phyloP scores from a whole-genome alignment of 2,113 vertebrate species.

The Calyptomena viridis region DNA sequence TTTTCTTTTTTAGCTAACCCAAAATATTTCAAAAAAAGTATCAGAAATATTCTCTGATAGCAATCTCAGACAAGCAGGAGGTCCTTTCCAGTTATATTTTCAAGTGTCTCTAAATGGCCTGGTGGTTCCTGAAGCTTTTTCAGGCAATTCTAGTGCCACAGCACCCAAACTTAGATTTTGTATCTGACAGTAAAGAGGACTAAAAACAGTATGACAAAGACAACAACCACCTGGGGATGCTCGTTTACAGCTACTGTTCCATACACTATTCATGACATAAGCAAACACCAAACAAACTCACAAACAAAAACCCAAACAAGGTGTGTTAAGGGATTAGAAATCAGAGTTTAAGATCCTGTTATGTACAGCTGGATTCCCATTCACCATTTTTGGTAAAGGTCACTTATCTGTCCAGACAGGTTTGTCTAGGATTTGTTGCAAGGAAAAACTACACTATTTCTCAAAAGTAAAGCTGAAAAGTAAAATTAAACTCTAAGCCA shows the following conservation, averaged over 20 bases:
- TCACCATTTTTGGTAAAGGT: neutral
- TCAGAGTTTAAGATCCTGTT: neutral
- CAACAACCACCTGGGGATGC: neutral
- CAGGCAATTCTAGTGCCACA: neutral
- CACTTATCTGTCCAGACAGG: neutral
- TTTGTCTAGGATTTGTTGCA: neutral
- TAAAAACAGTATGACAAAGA: neutral
- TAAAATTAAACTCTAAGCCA: neutral
- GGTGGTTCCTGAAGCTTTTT: neutral
- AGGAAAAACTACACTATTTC: neutral
- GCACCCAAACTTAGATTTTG: neutral
- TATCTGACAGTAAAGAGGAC: neutral
- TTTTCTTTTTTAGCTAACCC: neutral
- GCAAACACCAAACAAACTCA: neutral
- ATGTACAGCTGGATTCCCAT: neutral
- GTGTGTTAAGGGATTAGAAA: neutral
- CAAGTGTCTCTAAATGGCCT: neutral
- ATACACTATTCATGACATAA: neutral
- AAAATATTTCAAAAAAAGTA: neutral
- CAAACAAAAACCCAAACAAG: neutral
- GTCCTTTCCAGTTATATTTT: neutral
- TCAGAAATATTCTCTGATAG: fast-evolving
- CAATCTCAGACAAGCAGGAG: neutral
- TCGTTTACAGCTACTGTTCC: neutral
- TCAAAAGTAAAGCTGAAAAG: neutral